Conservation (phyloP, 1,140 invertebrate species). For the Monomorium pharaonis region DNA sequence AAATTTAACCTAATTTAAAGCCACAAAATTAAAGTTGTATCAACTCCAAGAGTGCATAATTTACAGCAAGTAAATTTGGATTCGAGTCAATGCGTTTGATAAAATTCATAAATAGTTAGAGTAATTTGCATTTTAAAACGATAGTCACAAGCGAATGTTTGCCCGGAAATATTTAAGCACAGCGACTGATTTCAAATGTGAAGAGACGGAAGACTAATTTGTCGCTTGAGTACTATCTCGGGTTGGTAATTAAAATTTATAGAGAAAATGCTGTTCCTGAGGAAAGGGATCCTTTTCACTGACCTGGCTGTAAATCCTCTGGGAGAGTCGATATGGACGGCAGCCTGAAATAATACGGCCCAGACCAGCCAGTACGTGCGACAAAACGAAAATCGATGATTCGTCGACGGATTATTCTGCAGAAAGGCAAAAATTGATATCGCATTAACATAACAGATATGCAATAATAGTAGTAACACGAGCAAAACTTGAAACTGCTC, state of each 20-base stretch:
- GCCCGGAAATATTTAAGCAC: constrained; percentile 4
- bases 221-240: constrained; percentile 35
- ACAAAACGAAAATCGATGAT: constrained; percentile 97
- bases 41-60: background rate
- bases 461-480: background rate
- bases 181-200: constrained; percentile 12
- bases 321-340: constrained; percentile 98
- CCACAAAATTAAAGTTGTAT: background rate
- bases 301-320: constrained; percentile 94
- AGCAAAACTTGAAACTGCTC: background rate
- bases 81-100: background rate
- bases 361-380: constrained; percentile 99
- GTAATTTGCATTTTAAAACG: constrained; percentile 46
- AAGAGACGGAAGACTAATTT: constrained; percentile 45
- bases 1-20: constrained; percentile 3
- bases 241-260: constrained; percentile 48
- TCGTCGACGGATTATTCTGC: constrained; percentile 87
- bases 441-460: background rate
- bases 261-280: background rate
- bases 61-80: background rate
- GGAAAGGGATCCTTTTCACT: constrained; percentile 66
- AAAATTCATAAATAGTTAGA: background rate
- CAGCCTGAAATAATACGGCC: constrained; percentile 99
- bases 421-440: constrained; percentile 6
- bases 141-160: constrained; percentile 19